phyloP scores from a whole-genome alignment of 2,113 vertebrate genomes.

The Pogonocichla stellata region DNA sequence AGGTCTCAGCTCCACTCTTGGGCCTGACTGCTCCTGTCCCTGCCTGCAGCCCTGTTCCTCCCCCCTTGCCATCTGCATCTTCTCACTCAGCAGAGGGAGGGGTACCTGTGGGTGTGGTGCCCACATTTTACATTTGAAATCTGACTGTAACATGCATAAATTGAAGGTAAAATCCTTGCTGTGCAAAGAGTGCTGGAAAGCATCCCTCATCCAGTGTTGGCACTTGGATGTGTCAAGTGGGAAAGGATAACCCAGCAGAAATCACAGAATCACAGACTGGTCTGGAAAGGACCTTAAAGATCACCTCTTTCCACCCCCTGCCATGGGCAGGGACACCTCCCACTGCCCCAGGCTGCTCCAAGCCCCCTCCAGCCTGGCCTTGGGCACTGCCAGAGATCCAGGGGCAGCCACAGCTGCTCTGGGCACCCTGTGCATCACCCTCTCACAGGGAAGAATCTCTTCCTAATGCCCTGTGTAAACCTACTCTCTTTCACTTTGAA shows the following conservation, averaged over 20 bases:
- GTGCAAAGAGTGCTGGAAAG: background rate
- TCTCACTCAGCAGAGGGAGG: background rate
- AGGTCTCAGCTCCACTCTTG: background rate
- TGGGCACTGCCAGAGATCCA: background rate
- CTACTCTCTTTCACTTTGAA: background rate
- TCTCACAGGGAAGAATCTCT: background rate
- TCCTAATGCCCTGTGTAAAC: background rate
- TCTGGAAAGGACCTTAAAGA: background rate
- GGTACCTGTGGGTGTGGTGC: background rate
- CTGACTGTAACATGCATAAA: background rate
- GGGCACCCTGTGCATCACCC: fast-evolving
- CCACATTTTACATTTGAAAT: background rate
- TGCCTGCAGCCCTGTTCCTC: background rate
- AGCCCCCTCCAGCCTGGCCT: fast-evolving
- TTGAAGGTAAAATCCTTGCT: background rate
- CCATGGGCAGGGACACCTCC: background rate
- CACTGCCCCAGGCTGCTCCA: fast-evolving
- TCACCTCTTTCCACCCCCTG: background rate
- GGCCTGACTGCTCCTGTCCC: background rate
- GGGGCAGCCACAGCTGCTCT: background rate
- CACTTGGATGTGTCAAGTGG: background rate
- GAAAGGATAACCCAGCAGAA: fast-evolving
- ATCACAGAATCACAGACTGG: background rate
- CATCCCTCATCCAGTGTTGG: background rate
- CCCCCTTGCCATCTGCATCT: background rate